Conservation (phyloP, 2,888 invertebrate species). For the Eupithecia abbreviata region DNA sequence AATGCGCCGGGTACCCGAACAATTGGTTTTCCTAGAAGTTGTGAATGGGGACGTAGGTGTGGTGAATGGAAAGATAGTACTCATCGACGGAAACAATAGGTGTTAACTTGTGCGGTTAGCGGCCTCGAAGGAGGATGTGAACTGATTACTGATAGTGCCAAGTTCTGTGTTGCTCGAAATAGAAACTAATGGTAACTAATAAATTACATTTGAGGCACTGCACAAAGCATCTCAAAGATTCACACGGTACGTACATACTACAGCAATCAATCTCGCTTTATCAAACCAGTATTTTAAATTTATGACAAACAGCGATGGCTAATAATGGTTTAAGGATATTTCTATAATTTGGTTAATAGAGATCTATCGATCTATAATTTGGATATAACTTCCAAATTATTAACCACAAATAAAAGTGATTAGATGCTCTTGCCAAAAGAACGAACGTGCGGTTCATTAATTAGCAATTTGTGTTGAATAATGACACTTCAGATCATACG, state of each 20-base stretch:
- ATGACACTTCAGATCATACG: constrained; percentile 49
- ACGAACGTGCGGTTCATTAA: constrained; percentile 32
- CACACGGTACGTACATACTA: not conserved
- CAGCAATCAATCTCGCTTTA: not conserved
- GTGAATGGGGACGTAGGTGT: constrained; percentile 58
- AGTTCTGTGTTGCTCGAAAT: constrained; percentile 40
- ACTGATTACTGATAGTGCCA: constrained; percentile 57
- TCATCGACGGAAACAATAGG: constrained; percentile 68
- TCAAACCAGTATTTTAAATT: not conserved
- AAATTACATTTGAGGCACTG: not conserved
- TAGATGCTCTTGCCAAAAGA: constrained; percentile 17
- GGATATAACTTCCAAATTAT: not conserved
- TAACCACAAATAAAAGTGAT: not conserved
- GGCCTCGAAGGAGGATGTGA: constrained; percentile 62
- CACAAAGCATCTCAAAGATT: not conserved
- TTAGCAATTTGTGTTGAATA: constrained; percentile 52
- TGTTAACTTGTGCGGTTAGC: constrained; percentile 66
- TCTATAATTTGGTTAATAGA: not conserved
- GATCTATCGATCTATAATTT: not conserved
- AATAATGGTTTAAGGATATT: not conserved
- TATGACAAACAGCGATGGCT: not conserved
- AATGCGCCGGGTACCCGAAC: constrained; percentile 67
- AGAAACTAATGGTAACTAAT: constrained; percentile 28
- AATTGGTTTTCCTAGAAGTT: constrained; percentile 69
- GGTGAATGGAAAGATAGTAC: constrained; percentile 62